Evolutionary conservation across 2,113 vertebrate genomes (phyloP).

Genomic region (Pseudonaja textilis): DNA sequence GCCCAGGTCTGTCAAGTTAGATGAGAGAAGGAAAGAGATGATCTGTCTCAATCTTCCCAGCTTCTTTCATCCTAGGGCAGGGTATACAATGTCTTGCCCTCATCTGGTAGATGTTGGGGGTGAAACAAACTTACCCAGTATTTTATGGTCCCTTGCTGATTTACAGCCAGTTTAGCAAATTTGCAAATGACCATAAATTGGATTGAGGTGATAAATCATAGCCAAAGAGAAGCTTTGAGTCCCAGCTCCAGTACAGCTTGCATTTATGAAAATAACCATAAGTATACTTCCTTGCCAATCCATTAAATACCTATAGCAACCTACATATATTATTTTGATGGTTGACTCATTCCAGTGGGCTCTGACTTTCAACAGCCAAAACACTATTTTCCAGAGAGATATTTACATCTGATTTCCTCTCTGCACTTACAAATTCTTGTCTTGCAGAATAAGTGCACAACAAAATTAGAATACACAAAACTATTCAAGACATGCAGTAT

Average conservation of each 20-base stretch:
- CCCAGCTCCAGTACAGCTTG: conserved; percentile 68
- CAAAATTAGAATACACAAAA: not conserved
- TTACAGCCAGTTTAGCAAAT: conserved; percentile 81
- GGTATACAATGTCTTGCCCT: conserved; percentile 54
- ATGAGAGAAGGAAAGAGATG: not conserved
- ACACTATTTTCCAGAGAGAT: rapidly evolving
- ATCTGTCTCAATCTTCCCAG: not conserved
- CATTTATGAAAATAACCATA: conserved; percentile 68
- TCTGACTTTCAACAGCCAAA: not conserved
- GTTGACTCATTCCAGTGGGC: not conserved
- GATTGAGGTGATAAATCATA: conserved; percentile 80
- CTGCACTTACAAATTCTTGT: not conserved
- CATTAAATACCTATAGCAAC: conserved; percentile 20
- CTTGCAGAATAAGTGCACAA: not conserved
- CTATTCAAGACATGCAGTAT: not conserved
- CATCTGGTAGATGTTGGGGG: conserved; percentile 65
- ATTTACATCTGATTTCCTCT: not conserved
- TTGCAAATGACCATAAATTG: conserved; percentile 83
- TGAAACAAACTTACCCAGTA: conserved; percentile 70
- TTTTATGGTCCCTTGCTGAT: conserved; percentile 78
- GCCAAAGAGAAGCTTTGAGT: conserved; percentile 67
- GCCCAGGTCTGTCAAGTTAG: not conserved
- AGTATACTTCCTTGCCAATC: conserved; percentile 60
- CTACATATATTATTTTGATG: conserved; percentile 47
- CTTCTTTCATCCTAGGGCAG: not conserved